Evolutionary conservation across 2,113 vertebrate genomes (phyloP).

Genomic region (Thunnus thynnus): DNA sequence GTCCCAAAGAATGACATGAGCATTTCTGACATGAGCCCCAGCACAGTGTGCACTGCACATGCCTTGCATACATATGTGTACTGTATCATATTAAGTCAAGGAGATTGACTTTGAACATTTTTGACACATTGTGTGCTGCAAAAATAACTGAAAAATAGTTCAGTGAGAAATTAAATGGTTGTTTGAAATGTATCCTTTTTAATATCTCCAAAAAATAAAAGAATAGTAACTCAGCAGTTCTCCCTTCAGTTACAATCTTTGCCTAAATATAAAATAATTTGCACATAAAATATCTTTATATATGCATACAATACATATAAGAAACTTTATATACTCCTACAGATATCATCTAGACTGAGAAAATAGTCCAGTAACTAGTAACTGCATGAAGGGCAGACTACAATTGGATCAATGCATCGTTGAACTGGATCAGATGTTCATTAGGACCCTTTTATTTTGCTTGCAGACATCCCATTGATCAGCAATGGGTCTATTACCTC

Average conservation of each 20-base stretch:
- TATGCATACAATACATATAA: background rate
- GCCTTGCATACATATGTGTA: slow-evolving; percentile 3
- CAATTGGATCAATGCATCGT: slow-evolving; percentile 3
- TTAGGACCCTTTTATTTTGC: background rate
- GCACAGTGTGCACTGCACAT: background rate
- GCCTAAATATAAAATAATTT: background rate
- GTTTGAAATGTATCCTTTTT: background rate
- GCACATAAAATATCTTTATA: background rate
- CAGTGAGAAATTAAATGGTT: background rate
- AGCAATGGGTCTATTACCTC: slow-evolving; percentile 3
- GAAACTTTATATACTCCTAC: too few species aligned
- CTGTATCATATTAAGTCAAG: background rate
- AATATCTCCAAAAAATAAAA: background rate
- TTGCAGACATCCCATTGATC: slow-evolving; percentile 17
- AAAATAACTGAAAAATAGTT: background rate
- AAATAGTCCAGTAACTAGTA: background rate
- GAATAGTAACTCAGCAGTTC: too few species aligned
- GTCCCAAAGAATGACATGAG: slow-evolving; percentile 17
- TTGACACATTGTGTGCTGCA: background rate
- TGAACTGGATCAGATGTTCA: slow-evolving; percentile 16
- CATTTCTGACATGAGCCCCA: slow-evolving; percentile 1
- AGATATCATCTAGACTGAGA: background rate
- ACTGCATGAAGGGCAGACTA: background rate
- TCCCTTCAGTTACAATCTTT: too few species aligned
- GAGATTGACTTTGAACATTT: slow-evolving; percentile 27